phyloP scores from a whole-genome alignment of 2,797 vertebrate genomes.

The Anguilla megastoma region DNA sequence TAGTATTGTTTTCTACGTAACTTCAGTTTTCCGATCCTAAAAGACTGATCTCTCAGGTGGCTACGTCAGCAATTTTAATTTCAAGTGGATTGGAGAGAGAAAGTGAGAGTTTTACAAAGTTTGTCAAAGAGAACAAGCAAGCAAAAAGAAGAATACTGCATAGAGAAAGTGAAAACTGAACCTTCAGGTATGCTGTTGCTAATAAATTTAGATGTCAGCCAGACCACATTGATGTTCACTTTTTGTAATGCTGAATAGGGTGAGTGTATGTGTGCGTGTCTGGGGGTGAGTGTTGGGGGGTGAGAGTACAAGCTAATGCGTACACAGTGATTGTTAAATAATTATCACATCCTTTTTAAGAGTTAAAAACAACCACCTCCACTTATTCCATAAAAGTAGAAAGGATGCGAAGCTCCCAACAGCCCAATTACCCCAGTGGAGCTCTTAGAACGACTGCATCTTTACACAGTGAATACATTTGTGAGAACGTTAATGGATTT shows the following conservation, averaged over 20 bases:
- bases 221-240: no score
- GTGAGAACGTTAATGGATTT: background rate
- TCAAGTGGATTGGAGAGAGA: background rate
- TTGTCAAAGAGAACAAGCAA: background rate
- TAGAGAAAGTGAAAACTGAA: background rate
- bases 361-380: background rate
- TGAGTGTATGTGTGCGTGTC: no score
- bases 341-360: background rate
- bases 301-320: no score
- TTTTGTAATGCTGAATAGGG: no score
- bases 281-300: no score
- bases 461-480: background rate
- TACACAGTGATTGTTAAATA: background rate
- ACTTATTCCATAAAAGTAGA: background rate
- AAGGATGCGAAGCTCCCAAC: background rate
- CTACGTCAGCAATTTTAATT: background rate
- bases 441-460: background rate
- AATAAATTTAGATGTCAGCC: background rate
- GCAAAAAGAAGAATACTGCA: background rate
- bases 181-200: background rate
- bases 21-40: background rate
- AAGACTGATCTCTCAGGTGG: background rate
- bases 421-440: background rate
- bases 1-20: no score
- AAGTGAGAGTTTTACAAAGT: background rate